Percentiles rank a stretch among this genome's conserved stretches.
Evolutionary conservation across 2,113 vertebrate species (phyloP).

Genomic region (Asarcornis scutulata): DNA sequence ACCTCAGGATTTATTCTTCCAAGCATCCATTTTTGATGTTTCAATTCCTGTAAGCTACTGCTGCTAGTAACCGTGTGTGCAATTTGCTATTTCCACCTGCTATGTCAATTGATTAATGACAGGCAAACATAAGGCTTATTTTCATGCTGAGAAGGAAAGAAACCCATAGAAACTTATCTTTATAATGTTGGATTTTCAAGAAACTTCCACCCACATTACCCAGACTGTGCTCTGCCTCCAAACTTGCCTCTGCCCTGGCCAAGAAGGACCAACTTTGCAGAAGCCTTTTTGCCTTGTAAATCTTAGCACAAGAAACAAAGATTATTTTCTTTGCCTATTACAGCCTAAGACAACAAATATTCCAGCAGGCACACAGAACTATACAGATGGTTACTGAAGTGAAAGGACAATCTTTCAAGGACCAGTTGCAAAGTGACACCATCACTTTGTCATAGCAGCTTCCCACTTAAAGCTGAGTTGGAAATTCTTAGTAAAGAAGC

Average conservation of each 20-base stretch:
- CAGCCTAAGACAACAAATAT: background rate
- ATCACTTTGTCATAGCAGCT: conserved; percentile 57
- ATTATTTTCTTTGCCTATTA: background rate
- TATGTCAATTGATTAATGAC: conserved; percentile 12
- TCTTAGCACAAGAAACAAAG: background rate
- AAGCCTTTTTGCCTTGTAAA: background rate
- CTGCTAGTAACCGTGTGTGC: background rate
- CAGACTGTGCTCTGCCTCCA: background rate
- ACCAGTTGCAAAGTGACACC: conserved; percentile 64
- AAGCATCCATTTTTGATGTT: background rate
- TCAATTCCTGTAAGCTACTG: background rate
- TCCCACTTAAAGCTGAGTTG: conserved; percentile 15
- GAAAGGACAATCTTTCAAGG: conserved; percentile 43
- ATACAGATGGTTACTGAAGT: conserved; percentile 43
- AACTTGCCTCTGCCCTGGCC: background rate
- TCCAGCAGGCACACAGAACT: background rate
- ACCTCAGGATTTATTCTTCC: background rate
- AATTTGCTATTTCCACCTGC: conserved; percentile 9
- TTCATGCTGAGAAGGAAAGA: background rate
- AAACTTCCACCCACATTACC: background rate
- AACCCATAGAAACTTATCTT: background rate
- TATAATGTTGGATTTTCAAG: background rate
- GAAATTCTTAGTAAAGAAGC: conserved; percentile 18
- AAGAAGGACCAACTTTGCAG: background rate
- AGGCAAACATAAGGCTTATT: conserved; percentile 4